Conservation (phyloP, 2,797 vertebrate genomes). For the Acanthornis magna region DNA sequence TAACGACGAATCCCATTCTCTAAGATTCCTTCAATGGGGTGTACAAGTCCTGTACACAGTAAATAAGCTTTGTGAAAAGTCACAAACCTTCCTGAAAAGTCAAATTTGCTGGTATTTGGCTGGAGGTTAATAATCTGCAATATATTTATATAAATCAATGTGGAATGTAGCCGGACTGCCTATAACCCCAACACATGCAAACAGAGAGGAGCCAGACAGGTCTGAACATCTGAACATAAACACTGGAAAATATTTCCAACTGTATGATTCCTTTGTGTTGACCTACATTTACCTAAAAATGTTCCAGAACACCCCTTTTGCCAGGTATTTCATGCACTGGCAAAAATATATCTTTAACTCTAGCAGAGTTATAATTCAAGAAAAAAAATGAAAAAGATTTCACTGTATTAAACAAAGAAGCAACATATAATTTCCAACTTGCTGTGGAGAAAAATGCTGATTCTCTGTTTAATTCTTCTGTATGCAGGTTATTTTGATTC, state of each 20-base stretch:
- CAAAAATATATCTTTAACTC: conserved; percentile 46
- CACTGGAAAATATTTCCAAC: conserved; percentile 73
- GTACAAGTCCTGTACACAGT: neutral
- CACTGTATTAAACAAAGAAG: neutral
- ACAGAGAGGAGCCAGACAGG: conserved; percentile 71
- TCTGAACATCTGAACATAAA: conserved; percentile 76
- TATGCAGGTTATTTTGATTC: neutral
- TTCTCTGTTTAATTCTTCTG: neutral
- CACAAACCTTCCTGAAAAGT: conserved; percentile 36
- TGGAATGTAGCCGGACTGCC: conserved; percentile 69
- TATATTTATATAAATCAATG: conserved; percentile 71
- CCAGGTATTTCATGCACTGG: conserved; percentile 60
- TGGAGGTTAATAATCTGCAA: conserved; percentile 67
- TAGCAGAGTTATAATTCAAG: neutral
- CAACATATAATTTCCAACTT: neutral
- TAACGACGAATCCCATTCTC: neutral
- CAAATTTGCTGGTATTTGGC: conserved; percentile 48
- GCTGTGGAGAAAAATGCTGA: conserved; percentile 1
- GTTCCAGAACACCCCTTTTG: conserved; percentile 56
- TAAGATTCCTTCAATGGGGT: neutral
- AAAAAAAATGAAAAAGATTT: conserved; percentile 27
- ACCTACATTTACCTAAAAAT: conserved; percentile 69
- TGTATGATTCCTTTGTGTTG: conserved; percentile 68
- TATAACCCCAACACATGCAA: conserved; percentile 70
- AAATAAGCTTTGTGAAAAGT: conserved; percentile 5